Evolutionary conservation across 2,888 invertebrate species (phyloP), one percentile per base, ranked within the genome.

Genomic region (Lumbricus terrestris): DNA sequence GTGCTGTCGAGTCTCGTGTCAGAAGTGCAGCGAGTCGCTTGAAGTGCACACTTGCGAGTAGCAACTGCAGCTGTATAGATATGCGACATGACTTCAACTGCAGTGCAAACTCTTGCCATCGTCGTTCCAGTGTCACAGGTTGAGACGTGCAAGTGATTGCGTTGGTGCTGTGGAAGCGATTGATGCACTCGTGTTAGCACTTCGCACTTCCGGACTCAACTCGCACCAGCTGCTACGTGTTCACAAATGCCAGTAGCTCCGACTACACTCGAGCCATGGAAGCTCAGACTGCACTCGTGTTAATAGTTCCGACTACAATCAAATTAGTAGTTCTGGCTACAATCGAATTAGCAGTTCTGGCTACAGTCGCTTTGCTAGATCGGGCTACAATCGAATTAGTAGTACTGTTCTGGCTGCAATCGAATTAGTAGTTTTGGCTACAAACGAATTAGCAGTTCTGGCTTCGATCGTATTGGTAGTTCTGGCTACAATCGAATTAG

Each of bases 1-100:
- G 98, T 98, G 98, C 96, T 98, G 98, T 95, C 96, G 97, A 94
- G 98, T 98, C 91, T 96, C 97, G 94, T 98, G 98, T 95, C 97
- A 98, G 95, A 97, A 97, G 91, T 98, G 98, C 95, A 96, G 82
- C 90, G 90, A 89, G 82, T 54, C 89, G 83, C 42, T 69, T 0
- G 91, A 90, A 54, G 89, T 88, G 40, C 85, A 85, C 42, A 89
- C 42, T 38, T 91, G 91, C 88, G 37, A 85, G 20, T 85, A 37
- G 37, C 85, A n/a, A n/a, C n/a, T n/a, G n/a, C n/a, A n/a, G n/a
- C n/a, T n/a, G n/a, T n/a, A n/a, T n/a, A n/a, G n/a, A n/a, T n/a
- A n/a, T n/a, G n/a, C n/a, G n/a, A n/a, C 18, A 23, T 29, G 85
- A 34, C 37, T 34, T 35, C 85, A 85, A 1, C 29, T 5, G 83